Evolutionary conservation across 1,140 invertebrate genomes (phyloP).

Genomic region (Tetraneura akinire): DNA sequence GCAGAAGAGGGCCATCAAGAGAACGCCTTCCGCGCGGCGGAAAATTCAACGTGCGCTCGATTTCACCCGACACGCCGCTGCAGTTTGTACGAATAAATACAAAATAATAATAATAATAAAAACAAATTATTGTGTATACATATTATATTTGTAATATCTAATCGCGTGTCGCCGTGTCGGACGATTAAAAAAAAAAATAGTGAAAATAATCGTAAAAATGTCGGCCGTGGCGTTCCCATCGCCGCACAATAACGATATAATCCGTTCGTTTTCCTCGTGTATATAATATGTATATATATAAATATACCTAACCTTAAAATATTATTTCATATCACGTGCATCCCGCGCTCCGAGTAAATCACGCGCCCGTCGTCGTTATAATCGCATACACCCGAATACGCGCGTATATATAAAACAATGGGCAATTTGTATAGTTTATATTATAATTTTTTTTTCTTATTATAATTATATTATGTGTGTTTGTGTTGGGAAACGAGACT

Average conservation of each 20-base stretch:
- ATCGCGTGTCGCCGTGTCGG: conserved; percentile 34
- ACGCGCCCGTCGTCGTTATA: background rate
- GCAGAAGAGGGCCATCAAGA: no score
- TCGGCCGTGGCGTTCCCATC: conserved; percentile 30
- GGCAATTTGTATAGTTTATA: conserved; percentile 3
- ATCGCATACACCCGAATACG: no score
- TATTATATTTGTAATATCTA: background rate
- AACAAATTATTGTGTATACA: background rate
- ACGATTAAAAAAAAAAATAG: conserved; percentile 28
- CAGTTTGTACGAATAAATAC: background rate
- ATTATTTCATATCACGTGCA: conserved; percentile 17
- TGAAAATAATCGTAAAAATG: conserved; percentile 19
- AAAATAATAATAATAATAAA: background rate
- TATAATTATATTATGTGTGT: background rate
- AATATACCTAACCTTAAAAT: no score
- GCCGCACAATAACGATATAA: background rate
- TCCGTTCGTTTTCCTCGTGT: background rate
- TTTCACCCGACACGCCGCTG: conserved; percentile 8
- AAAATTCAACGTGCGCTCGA: background rate
- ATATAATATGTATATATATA: no score
- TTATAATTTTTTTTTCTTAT: no score
- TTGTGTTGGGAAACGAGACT: background rate
- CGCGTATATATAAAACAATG: conserved; percentile 10
- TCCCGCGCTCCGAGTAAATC: conserved; percentile 30
- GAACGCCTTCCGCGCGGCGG: no score